These are phyloP conservation scores for Chalcis sispes DNA, from an alignment of 2,888 invertebrate genomes.

Conservation along the genomic window DNA sequence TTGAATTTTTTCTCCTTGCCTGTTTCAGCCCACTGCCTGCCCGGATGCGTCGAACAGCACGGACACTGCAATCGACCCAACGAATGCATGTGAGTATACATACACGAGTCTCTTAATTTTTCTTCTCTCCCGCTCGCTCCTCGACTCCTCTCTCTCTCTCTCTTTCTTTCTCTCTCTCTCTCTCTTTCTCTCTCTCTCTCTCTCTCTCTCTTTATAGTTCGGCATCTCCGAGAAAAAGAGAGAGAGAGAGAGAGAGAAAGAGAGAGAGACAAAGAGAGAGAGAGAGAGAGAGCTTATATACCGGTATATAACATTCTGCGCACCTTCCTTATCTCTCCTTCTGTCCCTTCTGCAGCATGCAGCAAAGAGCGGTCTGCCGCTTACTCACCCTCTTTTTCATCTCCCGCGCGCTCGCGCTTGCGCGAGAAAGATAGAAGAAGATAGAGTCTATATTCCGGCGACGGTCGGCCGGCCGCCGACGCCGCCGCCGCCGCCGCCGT, in stretches of 20 bases:
- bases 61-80: constrained; percentile 94
- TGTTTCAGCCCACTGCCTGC: constrained; percentile 93
- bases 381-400: not conserved
- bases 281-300: constrained; percentile 10
- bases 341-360: too few relatives aligned
- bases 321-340: constrained; percentile 42
- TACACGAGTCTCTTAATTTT: too few relatives aligned
- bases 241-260: too few relatives aligned
- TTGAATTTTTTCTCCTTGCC: constrained; percentile 76
- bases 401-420: constrained; percentile 4
- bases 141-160: not conserved
- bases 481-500: not conserved
- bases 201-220: too few relatives aligned
- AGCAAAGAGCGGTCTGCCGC: too few relatives aligned
- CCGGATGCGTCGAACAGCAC: constrained; percentile 93
- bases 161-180: too few relatives aligned
- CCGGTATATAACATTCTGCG: constrained; percentile 40
- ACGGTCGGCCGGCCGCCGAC: not conserved
- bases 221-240: too few relatives aligned
- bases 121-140: not conserved
- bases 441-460: constrained; percentile 6
- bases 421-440: too few relatives aligned
- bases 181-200: too few relatives aligned
- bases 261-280: too few relatives aligned
- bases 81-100: constrained; percentile 95